Percentiles rank a stretch among this genome's conserved stretches.
Conservation (phyloP, 2,888 invertebrate species). For the Dione vanillae region DNA sequence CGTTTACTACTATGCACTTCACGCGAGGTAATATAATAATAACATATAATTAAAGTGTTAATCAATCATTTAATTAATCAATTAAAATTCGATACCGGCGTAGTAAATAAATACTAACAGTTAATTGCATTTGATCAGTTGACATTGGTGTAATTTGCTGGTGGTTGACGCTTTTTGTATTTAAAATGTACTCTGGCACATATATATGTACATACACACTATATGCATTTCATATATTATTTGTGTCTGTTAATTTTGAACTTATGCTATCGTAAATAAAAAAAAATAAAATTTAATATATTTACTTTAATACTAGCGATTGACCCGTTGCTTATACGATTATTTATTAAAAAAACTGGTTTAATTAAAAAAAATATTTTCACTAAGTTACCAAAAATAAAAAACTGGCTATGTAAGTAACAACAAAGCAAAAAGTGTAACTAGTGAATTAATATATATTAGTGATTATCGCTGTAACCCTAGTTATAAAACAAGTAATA, state of each 20-base stretch:
- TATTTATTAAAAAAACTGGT: background rate
- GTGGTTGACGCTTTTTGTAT: background rate
- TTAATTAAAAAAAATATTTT: background rate
- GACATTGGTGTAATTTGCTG: conserved; percentile 15
- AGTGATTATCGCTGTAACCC: too few species aligned
- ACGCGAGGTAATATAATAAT: background rate
- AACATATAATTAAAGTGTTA: conserved; percentile 9
- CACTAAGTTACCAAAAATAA: too few species aligned
- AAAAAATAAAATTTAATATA: too few species aligned
- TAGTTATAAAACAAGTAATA: too few species aligned
- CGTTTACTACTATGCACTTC: background rate
- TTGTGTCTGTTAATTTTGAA: too few species aligned
- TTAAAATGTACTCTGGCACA: background rate
- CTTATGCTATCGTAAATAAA: too few species aligned
- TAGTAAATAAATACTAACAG: conserved; percentile 13
- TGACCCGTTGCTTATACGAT: too few species aligned
- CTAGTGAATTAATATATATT: too few species aligned
- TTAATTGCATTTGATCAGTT: conserved; percentile 26
- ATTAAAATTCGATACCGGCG: conserved; percentile 16
- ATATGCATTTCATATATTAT: background rate
- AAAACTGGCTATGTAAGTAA: too few species aligned
- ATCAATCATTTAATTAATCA: conserved; percentile 18
- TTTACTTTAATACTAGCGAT: too few species aligned
- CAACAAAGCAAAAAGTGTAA: too few species aligned
- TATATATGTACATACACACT: background rate